These are phyloP conservation scores for Ranitomeya variabilis DNA, from an alignment of 2,113 vertebrate genomes.

Conservation along the genomic window DNA sequence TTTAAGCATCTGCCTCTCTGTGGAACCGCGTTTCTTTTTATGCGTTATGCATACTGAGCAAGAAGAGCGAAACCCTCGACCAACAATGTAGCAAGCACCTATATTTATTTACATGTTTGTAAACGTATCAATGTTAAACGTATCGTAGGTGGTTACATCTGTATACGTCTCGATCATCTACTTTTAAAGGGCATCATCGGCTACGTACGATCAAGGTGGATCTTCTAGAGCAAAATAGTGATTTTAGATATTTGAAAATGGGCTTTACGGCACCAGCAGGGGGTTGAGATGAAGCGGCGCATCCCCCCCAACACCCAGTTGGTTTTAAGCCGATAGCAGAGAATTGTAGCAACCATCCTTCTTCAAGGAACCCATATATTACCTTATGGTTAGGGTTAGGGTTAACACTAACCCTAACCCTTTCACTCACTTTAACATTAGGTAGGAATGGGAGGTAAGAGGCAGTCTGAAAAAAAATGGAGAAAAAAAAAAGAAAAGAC, in stretches of 20 bases:
- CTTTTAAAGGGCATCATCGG: background rate
- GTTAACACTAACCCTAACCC: too few species aligned
- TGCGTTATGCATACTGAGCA: constrained; percentile 32
- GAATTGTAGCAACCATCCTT: background rate
- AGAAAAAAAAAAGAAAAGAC: background rate
- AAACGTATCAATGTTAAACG: background rate
- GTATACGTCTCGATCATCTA: background rate
- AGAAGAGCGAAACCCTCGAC: background rate
- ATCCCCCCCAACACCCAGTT: background rate
- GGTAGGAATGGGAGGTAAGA: too few species aligned
- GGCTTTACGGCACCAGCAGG: background rate
- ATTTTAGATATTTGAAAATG: background rate
- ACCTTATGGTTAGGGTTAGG: background rate
- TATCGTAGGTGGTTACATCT: background rate
- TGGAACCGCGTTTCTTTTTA: constrained; percentile 59
- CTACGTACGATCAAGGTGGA: background rate
- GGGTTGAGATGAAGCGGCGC: background rate
- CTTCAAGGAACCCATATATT: background rate
- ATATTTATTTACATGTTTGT: background rate
- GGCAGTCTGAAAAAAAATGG: background rate
- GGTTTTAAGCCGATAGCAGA: background rate
- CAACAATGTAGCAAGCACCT: background rate
- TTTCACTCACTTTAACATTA: background rate
- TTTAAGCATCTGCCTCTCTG: constrained; percentile 78
- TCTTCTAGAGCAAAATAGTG: background rate